Base-by-base conservation (phyloP, 2,113 vertebrate genomes). In the Cnemophilus loriae region DNA sequence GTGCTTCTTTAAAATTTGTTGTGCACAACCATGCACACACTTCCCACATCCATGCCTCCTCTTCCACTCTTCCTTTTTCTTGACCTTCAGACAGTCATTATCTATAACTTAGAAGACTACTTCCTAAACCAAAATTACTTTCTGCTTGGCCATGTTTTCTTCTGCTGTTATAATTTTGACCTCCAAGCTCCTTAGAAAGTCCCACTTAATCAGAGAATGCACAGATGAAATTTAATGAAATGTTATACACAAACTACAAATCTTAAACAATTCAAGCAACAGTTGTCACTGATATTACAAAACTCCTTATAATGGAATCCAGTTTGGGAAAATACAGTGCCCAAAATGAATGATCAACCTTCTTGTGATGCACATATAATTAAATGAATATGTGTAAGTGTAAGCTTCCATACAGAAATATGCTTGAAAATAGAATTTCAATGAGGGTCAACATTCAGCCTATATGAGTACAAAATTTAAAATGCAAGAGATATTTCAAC, bases 371-470 rank as follows among this genome's bases (percentile, higher is more conserved):
- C 26, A 55, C 1, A 2, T 12, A 30, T 21, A 47, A 61, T 32
- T 69, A 70, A 80, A 88, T 28, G 10, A 87, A 75, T 33, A 26
- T 7, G 9, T 7, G 9, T 3, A 39, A 33, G 19, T 17, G 10
- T 27, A 68, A 57, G 22, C 10, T 85, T 79, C 39, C 37, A 57
- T 26, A 37, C 2, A 63, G 18, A 90, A 92, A 82, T 8, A 26
- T 7, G 16, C 26, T 83, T 71, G 21, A n/a, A 90, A 92, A 86
- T 27, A 27, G 9, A 68, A 88, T 41, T 73, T 64, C 53, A 52
- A 0, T 10, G 33, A 68, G 9, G 4, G 17, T 50, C 24, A 28
- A 11, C 24, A 76, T 76, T 71, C 57, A 64, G 17, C 0, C 1
- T 27, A 47, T 1, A 65, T 2, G 4, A 79, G 56, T 22, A 71